A percentile compares a stretch with the other conserved stretches of the same genome.
Conservation (phyloP, 1,140 invertebrate species). For the Drosophila virilis region DNA sequence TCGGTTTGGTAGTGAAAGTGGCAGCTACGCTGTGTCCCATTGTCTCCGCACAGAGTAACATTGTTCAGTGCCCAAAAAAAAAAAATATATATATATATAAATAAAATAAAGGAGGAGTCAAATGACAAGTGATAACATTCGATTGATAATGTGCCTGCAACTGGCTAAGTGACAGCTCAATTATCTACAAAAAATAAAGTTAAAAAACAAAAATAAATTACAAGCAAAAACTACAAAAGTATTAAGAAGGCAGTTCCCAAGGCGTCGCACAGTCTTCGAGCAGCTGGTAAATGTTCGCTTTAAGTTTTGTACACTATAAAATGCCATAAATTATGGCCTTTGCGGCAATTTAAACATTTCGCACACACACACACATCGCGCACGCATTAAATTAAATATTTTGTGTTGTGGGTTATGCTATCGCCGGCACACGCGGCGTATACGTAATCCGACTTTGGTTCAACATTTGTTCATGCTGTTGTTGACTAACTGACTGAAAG, state of each 20-base stretch:
- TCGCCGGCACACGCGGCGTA: slow-evolving; percentile 55
- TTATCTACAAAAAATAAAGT: neutral
- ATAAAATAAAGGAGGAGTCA: slow-evolving; percentile 11
- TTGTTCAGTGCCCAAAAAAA: slow-evolving; percentile 44
- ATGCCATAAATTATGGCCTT: slow-evolving; percentile 53
- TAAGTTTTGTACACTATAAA: slow-evolving; percentile 51
- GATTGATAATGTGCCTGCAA: neutral
- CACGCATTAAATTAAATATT: slow-evolving; percentile 58
- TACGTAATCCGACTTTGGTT: slow-evolving; percentile 51
- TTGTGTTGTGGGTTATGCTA: slow-evolving; percentile 53
- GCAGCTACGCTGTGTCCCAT: slow-evolving; percentile 1
- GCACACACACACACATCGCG: slow-evolving; percentile 33
- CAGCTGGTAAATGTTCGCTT: slow-evolving; percentile 63
- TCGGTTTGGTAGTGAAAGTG: slow-evolving; percentile 80
- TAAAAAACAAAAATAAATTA: neutral
- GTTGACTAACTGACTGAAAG: slow-evolving; percentile 28
- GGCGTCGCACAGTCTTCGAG: slow-evolving; percentile 18
- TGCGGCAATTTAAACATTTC: slow-evolving; percentile 60
- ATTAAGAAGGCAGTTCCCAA: slow-evolving; percentile 11
- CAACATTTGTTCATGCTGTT: slow-evolving; percentile 49
- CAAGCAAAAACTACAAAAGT: neutral
- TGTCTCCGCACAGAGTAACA: slow-evolving; percentile 10
- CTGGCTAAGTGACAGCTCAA: slow-evolving; percentile 22
- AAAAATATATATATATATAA: slow-evolving; percentile 11
- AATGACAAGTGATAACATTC: slow-evolving; percentile 24